Evolutionary conservation across 2,113 vertebrate species (phyloP).

Genomic region (Tinamus guttatus): DNA sequence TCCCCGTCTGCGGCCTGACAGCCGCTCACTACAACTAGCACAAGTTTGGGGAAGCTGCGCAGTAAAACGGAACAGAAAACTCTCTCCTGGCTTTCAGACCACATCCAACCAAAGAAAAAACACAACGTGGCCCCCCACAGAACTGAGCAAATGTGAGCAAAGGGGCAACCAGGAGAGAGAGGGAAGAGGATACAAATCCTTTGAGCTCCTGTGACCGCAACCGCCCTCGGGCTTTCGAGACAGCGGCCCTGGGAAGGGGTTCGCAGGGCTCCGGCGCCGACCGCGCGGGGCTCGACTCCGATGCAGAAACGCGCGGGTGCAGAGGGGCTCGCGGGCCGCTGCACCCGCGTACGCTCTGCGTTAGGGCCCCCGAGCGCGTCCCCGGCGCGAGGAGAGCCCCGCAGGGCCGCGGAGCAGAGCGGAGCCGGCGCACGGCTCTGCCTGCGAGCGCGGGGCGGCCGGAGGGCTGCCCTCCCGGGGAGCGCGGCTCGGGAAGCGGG

Average conservation of each 20-base stretch:
- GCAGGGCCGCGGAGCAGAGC: background rate
- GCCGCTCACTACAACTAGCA: background rate
- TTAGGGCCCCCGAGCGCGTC: background rate
- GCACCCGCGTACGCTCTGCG: accelerated
- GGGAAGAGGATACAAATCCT: constrained; percentile 3
- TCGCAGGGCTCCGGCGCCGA: background rate
- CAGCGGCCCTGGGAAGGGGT: background rate
- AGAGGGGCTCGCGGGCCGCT: background rate
- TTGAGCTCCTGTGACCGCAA: constrained; percentile 55
- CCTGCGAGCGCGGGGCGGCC: background rate
- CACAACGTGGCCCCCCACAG: background rate
- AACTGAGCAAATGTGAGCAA: background rate
- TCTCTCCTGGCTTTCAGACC: constrained; percentile 14
- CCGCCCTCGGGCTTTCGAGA: constrained; percentile 16
- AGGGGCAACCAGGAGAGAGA: constrained; percentile 1
- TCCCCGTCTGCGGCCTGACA: background rate
- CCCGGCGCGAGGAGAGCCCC: background rate
- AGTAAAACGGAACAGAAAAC: constrained; percentile 23
- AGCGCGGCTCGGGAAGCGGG: constrained; percentile 43
- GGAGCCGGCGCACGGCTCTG: background rate
- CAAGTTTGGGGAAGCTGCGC: background rate
- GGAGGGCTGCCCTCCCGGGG: constrained; percentile 22
- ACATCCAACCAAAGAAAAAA: background rate
- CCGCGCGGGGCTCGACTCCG: background rate
- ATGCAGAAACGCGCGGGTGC: accelerated